phyloP scores from a whole-genome alignment of 1,140 invertebrate species.

The Popillia japonica region DNA sequence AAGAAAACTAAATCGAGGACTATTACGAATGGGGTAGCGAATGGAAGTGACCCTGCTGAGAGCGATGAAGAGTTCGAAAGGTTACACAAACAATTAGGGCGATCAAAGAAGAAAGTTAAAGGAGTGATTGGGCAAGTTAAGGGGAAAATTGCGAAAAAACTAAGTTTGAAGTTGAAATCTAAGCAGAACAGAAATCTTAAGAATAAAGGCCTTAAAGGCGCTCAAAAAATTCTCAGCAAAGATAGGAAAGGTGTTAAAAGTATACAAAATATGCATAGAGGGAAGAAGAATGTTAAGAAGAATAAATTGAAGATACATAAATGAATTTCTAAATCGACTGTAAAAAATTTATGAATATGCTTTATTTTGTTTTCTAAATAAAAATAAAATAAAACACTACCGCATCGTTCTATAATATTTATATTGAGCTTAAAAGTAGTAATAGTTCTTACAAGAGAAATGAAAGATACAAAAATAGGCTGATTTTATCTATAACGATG shows the following conservation, averaged over 20 bases:
- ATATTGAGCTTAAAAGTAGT: not conserved
- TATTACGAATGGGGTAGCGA: not conserved
- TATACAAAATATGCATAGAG: not conserved
- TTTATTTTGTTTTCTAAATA: no score
- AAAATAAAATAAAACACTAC: no score
- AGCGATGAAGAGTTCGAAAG: conserved; percentile 1
- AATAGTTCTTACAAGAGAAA: not conserved
- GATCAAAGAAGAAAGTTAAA: not conserved
- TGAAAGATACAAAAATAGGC: conserved; percentile 21
- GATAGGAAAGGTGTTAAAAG: not conserved
- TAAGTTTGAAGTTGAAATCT: not conserved
- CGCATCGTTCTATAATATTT: not conserved
- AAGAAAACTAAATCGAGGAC: not conserved
- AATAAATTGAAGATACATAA: not conserved
- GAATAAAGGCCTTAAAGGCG: not conserved
- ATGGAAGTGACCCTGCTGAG: not conserved
- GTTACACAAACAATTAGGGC: not conserved
- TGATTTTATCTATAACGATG: not conserved
- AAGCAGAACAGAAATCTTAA: not conserved
- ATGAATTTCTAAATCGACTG: no score
- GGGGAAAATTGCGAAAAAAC: not conserved
- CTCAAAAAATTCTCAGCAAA: not conserved
- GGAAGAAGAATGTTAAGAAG: not conserved
- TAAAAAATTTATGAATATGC: no score
- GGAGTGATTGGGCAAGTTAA: not conserved